These are phyloP conservation scores for Salvelinus fontinalis DNA, from an alignment of 2,113 vertebrate genomes.

Conservation along the genomic window DNA sequence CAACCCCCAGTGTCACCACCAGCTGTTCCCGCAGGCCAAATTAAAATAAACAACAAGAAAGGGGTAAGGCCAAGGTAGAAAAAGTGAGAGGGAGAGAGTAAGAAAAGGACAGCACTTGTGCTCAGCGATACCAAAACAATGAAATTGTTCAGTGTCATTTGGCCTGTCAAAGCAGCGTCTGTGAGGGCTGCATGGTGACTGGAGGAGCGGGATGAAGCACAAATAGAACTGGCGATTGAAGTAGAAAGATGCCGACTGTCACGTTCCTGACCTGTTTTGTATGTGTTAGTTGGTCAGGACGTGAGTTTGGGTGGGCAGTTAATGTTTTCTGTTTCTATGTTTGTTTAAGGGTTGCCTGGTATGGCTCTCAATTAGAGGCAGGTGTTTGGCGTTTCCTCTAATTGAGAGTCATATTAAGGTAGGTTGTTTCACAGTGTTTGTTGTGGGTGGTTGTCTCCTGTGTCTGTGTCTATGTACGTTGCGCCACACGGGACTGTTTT, in stretches of 20 bases:
- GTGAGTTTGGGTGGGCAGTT: no score
- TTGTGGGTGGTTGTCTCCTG: no score
- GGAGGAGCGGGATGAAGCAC: neutral
- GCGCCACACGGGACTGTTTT: no score
- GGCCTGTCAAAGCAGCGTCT: slow-evolving; percentile 55
- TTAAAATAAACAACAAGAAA: slow-evolving; percentile 69
- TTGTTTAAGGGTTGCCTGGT: no score
- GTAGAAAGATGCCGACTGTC: neutral
- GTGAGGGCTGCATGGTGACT: slow-evolving; percentile 23
- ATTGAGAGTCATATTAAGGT: no score
- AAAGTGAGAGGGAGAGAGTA: slow-evolving; percentile 35
- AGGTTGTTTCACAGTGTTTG: no score
- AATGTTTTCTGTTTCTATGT: no score
- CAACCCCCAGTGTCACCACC: slow-evolving; percentile 74
- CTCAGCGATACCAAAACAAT: slow-evolving; percentile 48
- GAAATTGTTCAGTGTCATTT: slow-evolving; percentile 59
- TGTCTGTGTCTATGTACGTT: no score
- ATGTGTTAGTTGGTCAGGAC: no score
- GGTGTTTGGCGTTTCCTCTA: no score
- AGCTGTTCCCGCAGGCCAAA: slow-evolving; percentile 70
- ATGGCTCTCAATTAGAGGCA: no score
- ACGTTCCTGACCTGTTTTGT: no score
- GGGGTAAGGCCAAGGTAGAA: slow-evolving; percentile 30
- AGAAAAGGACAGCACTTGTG: slow-evolving; percentile 43
- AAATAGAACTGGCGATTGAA: neutral